Conservation (phyloP, 2,113 vertebrate genomes). For the Dasyurus viverrinus region DNA sequence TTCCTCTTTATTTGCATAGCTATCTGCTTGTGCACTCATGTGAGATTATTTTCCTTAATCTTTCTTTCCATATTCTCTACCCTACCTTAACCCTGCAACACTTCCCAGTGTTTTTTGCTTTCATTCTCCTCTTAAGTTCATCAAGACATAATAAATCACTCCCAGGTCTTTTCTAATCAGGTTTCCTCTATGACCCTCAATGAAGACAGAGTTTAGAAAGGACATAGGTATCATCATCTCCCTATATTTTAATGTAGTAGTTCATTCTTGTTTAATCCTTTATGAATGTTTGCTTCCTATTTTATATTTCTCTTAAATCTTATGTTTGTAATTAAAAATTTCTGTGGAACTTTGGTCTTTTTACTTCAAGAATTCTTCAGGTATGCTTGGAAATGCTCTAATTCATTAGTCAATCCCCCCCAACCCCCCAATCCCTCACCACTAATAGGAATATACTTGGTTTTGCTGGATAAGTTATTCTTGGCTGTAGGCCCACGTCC, state of each 20-base stretch:
- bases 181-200: background rate
- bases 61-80: background rate
- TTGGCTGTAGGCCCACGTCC: background rate
- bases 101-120: no score
- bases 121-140: no score
- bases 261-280: background rate
- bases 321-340: background rate
- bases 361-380: background rate
- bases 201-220: background rate
- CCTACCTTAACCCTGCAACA: no score
- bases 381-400: background rate
- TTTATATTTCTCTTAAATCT: background rate
- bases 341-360: background rate
- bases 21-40: background rate
- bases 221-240: background rate
- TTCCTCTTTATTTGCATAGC: background rate
- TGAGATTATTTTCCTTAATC: background rate
- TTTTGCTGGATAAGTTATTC: background rate
- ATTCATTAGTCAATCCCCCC: background rate
- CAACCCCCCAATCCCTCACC: background rate
- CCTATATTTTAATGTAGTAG: background rate
- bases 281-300: background rate
- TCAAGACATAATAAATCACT: no score
- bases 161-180: background rate
- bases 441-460: background rate